phyloP scores from a whole-genome alignment of 2,113 vertebrate genomes.

The Cacatua alba region DNA sequence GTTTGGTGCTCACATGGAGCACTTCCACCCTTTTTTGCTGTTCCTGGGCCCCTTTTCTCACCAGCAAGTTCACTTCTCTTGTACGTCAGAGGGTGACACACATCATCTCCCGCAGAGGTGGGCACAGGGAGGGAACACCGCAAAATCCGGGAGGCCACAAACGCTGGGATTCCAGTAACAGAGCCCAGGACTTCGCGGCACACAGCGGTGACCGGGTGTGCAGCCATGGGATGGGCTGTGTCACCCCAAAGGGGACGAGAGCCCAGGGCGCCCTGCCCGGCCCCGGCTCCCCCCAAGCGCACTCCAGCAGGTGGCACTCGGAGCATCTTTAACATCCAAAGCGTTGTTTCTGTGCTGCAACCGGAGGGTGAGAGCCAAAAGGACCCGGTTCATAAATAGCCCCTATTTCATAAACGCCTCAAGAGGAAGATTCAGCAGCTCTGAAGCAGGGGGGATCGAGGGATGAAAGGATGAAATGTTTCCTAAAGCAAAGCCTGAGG shows the following conservation, averaged over 20 bases:
- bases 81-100: background rate
- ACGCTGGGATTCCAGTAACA: background rate
- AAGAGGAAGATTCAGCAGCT: background rate
- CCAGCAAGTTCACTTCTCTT: background rate
- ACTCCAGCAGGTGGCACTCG: slow-evolving; percentile 60
- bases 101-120: background rate
- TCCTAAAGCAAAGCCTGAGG: background rate
- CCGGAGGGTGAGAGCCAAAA: background rate
- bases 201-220: background rate
- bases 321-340: background rate
- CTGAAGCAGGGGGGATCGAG: background rate
- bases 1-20: background rate
- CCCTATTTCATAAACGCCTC: background rate
- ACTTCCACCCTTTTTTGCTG: background rate
- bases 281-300: background rate
- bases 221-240: background rate
- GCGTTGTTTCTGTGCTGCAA: background rate
- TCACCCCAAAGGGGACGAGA: background rate
- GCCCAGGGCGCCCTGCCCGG: background rate
- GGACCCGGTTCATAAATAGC: background rate
- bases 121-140: background rate
- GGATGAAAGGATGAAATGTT: background rate
- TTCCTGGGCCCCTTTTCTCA: background rate
- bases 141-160: background rate
- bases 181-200: background rate